phyloP scores from a whole-genome alignment of 2,113 vertebrate species.

The Sarotherodon lohbergeri region DNA sequence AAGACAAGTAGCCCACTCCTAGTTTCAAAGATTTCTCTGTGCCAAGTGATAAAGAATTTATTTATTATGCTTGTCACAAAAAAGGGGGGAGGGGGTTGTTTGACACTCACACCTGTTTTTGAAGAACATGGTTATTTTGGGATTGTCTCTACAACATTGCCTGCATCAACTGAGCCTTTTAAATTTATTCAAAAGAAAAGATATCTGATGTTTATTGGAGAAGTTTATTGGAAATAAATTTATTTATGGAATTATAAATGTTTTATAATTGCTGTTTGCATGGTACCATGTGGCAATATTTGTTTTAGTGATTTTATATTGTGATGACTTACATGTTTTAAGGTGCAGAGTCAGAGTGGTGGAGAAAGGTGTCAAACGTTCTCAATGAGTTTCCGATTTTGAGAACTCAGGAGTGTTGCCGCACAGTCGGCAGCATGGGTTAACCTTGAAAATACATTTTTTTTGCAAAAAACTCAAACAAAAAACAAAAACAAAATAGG shows the following conservation, averaged over 20 bases:
- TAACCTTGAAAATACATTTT: slow-evolving; percentile 43
- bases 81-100: background rate
- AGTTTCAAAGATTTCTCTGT: slow-evolving; percentile 29
- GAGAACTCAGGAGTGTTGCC: slow-evolving; percentile 7
- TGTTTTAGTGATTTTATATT: slow-evolving; percentile 71
- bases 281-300: slow-evolving; percentile 72
- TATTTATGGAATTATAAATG: slow-evolving; percentile 61
- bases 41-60: slow-evolving; percentile 23
- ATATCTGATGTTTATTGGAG: slow-evolving; percentile 53
- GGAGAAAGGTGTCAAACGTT: background rate
- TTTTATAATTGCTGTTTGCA: slow-evolving; percentile 76
- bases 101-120: slow-evolving; percentile 19
- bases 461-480: slow-evolving; percentile 39
- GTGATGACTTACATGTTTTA: slow-evolving; percentile 57
- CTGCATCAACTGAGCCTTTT: slow-evolving; percentile 78
- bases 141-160: slow-evolving; percentile 60
- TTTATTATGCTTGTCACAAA: background rate
- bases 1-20: slow-evolving; percentile 12
- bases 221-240: slow-evolving; percentile 51
- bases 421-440: background rate
- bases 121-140: slow-evolving; percentile 43
- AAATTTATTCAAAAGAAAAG: slow-evolving; percentile 45
- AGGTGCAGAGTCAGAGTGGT: background rate
- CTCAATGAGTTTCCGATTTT: background rate
- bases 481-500: background rate